Percentiles rank a stretch among this genome's conserved stretches.
phyloP scores from a whole-genome alignment of 1,140 invertebrate genomes.

The Zaprionus inermis region DNA sequence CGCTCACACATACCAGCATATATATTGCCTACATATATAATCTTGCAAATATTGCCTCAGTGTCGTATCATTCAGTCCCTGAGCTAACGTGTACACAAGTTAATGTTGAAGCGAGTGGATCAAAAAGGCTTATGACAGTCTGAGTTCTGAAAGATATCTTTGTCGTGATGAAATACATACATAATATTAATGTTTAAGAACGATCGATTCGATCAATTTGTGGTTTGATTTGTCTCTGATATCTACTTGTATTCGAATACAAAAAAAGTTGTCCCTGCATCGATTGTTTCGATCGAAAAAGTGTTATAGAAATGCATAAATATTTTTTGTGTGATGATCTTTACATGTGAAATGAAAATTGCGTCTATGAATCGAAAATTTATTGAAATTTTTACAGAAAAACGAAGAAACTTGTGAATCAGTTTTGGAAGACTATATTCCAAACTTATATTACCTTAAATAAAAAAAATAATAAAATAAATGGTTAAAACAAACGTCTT shows the following conservation, averaged over 20 bases:
- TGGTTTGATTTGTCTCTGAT: neutral
- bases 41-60: slow-evolving; percentile 5
- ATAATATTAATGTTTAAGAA: neutral
- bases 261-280: neutral
- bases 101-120: slow-evolving; percentile 25
- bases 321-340: no score
- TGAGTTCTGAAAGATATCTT: neutral
- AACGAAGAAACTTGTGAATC: neutral
- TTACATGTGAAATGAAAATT: neutral
- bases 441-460: neutral
- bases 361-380: neutral
- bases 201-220: neutral
- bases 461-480: neutral
- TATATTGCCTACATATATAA: neutral
- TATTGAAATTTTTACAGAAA: neutral
- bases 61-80: slow-evolving; percentile 37
- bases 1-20: neutral
- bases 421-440: neutral
- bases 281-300: neutral
- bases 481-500: neutral
- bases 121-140: neutral
- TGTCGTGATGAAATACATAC: neutral
- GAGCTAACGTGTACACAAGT: slow-evolving; percentile 30
- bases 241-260: neutral
- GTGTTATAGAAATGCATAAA: neutral